Evolutionary conservation across 2,888 invertebrate species (phyloP), one percentile per base, ranked within the genome.

Genomic region (Polylopha cassiicola): DNA sequence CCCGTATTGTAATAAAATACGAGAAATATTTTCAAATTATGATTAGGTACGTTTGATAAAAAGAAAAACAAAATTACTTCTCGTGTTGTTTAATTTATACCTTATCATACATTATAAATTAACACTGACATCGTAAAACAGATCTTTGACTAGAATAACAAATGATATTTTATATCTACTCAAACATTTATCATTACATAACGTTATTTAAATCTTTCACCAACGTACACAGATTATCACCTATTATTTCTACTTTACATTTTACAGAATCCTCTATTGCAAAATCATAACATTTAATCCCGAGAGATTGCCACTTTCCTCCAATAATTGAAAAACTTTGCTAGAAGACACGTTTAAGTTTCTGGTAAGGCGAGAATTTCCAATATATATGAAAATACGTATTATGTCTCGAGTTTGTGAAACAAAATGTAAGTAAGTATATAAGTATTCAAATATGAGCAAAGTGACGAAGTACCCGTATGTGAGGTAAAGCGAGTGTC

Each of bases 131-230:
- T 61, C 53, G 39, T 72, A 69, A 73, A 72, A 77, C 76, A 77
- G 69, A 70, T 71, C 66, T 61, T 59, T 78, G 80, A 80, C 82
- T 82, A 81, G 81, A 79, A 69, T 75, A 80, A 81, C 80, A 76
- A 66, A 73, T 77, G 63, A 62, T 73, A 68, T 64, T 50, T 46
- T 36, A 49, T 63, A 67, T 66, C 53, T 62, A 50, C 59, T 61
- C 73, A 76, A 69, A 78, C 70, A 74, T 75, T 71, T 76, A 72
- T 64, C 57, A 74, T 70, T 63, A 61, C 65, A 70, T 71, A 78
- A 80, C 78, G 71, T 73, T 66, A 64, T 64, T 69, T 58, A 68
- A 61, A 65, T 58, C 54, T 61, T 59, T 60, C 53, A 50, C 30
- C 10, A 22, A 33, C 36, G 17, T 41, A 26, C 23, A 37, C 31